Conservation (phyloP, 2,888 invertebrate species). For the Schizaphis graminum region DNA sequence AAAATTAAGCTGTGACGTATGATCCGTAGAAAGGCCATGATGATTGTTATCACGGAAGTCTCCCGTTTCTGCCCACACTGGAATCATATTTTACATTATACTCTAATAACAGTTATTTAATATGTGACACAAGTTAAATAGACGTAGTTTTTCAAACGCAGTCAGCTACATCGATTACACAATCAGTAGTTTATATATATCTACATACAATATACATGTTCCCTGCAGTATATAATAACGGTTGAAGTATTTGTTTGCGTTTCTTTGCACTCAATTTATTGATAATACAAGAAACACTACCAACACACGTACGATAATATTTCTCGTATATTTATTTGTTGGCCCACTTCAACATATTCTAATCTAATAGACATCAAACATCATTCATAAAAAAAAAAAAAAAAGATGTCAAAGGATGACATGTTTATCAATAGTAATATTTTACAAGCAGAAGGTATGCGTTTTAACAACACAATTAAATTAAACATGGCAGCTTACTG, state of each 20-base stretch:
- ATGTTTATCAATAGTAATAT: conserved; percentile 4
- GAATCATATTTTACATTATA: conserved; percentile 50
- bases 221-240: background rate
- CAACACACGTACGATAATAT: conserved; percentile 3
- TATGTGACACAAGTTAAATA: conserved; percentile 28
- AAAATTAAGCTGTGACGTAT: conserved; percentile 74
- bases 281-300: background rate
- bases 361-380: background rate
- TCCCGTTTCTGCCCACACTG: conserved; percentile 92
- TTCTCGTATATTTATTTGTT: conserved; percentile 28
- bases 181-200: background rate
- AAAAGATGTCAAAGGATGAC: conserved; percentile 40
- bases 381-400: conserved; percentile 29
- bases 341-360: conserved; percentile 41
- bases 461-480: background rate
- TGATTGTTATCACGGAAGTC: conserved; percentile 89
- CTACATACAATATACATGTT: background rate
- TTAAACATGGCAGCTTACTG: background rate
- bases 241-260: conserved; percentile 54
- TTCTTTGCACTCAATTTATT: conserved; percentile 27
- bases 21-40: conserved; percentile 78
- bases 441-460: background rate
- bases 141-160: conserved; percentile 35
- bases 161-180: conserved; percentile 10
- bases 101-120: conserved; percentile 6